Evolutionary conservation across 2,797 vertebrate genomes (phyloP).

Genomic region (Menidia menidia): DNA sequence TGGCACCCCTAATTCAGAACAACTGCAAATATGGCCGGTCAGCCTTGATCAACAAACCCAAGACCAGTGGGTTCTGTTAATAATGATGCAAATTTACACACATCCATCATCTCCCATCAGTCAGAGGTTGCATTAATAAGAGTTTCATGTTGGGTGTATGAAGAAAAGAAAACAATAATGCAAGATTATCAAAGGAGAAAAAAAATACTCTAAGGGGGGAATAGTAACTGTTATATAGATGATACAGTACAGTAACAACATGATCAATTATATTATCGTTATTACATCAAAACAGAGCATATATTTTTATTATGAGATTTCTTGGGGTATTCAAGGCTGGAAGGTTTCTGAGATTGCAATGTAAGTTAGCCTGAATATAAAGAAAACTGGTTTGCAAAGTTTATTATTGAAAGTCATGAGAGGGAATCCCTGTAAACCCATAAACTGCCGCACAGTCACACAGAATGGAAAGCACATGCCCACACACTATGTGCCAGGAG

Average conservation of each 20-base stretch:
- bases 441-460: slow-evolving; percentile 20
- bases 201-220: no score
- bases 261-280: neutral
- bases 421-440: slow-evolving; percentile 28
- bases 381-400: slow-evolving; percentile 6
- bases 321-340: neutral
- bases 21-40: neutral
- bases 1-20: neutral
- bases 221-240: no score
- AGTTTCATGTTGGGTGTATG: neutral
- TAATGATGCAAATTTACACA: neutral
- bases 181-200: neutral
- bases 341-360: slow-evolving; percentile 9
- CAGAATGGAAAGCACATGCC: slow-evolving; percentile 26
- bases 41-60: no score
- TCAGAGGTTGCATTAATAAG: neutral
- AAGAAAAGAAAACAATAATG: neutral
- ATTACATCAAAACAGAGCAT: neutral
- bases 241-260: neutral
- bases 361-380: slow-evolving; percentile 9
- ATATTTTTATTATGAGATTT: neutral
- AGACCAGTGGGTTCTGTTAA: neutral
- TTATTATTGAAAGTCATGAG: slow-evolving; percentile 12
- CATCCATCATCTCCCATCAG: neutral
- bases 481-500: slow-evolving; percentile 51